A percentile compares a stretch with the other conserved stretches of the same genome.
These are phyloP conservation scores for Cordilura impudica DNA, from an alignment of 2,888 invertebrate species.

Conservation along the genomic window DNA sequence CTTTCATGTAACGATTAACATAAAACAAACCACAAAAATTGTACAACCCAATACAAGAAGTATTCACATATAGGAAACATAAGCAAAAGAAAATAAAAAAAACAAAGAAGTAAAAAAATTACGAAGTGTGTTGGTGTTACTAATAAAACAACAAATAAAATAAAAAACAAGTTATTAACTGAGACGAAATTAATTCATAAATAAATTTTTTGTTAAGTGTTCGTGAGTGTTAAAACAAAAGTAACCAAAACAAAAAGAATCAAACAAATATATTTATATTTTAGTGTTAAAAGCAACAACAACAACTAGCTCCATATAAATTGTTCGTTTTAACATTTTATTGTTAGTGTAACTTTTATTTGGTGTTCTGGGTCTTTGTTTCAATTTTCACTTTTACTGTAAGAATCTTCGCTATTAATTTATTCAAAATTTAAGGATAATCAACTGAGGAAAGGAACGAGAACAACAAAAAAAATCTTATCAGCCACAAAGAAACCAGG, in stretches of 20 bases:
- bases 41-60: neutral
- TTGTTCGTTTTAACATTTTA: neutral
- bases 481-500: constrained; percentile 17
- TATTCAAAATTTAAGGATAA: neutral
- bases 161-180: neutral
- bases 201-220: neutral
- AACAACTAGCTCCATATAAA: neutral
- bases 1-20: neutral
- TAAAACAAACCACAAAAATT: neutral
- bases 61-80: no score
- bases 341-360: neutral
- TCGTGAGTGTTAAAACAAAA: neutral
- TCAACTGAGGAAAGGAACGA: neutral
- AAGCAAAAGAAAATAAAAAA: no score
- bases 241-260: constrained; percentile 8
- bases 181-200: neutral
- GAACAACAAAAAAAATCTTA: neutral
- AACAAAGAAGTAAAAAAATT: no score
- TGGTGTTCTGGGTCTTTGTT: neutral
- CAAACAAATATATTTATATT: no score
- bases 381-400: neutral
- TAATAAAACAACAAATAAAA: neutral
- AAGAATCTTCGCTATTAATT: neutral
- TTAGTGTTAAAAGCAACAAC: neutral
- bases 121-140: no score